Evolutionary conservation across 2,113 vertebrate species (phyloP).

Genomic region (Abramis brama): DNA sequence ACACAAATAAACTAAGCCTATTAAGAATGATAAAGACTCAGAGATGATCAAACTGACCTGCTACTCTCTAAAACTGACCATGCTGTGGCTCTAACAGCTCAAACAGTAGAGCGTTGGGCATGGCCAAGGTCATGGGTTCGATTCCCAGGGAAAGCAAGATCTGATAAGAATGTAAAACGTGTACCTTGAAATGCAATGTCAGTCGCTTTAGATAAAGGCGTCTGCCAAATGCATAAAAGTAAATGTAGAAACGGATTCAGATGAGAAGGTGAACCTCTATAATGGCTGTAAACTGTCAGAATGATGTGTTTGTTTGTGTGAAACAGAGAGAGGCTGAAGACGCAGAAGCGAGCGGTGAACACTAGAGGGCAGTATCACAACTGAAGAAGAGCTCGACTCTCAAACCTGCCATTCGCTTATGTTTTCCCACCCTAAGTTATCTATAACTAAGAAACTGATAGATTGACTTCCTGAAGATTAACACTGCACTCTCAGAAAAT

Average conservation of each 20-base stretch:
- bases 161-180: no score
- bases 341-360: not conserved
- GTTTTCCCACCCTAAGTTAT: no score
- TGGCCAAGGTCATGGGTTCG: no score
- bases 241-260: no score
- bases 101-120: no score
- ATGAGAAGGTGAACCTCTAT: not conserved
- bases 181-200: no score
- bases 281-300: not conserved
- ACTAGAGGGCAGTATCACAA: conserved; percentile 41
- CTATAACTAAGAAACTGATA: not conserved
- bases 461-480: not conserved
- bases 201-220: no score
- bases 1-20: not conserved
- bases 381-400: not conserved
- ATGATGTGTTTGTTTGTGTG: not conserved
- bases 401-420: not conserved
- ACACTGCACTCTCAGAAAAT: no score
- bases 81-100: not conserved
- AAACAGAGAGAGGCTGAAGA: not conserved
- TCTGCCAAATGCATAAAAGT: no score
- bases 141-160: no score
- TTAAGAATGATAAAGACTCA: not conserved
- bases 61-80: not conserved
- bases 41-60: not conserved